phyloP scores from a whole-genome alignment of 1,140 invertebrate genomes.

The Drosophila serrata region DNA sequence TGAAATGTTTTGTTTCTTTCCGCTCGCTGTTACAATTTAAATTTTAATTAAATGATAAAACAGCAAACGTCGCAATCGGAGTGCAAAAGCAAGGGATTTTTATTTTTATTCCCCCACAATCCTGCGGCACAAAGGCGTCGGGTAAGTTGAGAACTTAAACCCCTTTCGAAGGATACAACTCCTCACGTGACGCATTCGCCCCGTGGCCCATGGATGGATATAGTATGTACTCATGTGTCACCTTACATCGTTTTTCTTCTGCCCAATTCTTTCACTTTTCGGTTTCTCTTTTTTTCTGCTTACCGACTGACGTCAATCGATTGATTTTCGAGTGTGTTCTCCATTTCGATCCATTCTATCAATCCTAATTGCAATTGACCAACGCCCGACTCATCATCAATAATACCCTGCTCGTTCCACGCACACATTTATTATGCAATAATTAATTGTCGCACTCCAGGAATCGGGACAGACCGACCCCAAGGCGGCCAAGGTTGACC shows the following conservation, averaged over 20 bases:
- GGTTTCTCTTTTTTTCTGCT: slow-evolving; percentile 11
- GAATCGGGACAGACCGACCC: slow-evolving; percentile 6
- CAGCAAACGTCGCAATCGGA: slow-evolving; percentile 43
- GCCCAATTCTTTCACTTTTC: slow-evolving; percentile 17
- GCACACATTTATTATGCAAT: slow-evolving; percentile 74
- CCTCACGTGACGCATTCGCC: slow-evolving; percentile 56
- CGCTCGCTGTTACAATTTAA: slow-evolving; percentile 39
- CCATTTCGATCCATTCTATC: slow-evolving; percentile 23
- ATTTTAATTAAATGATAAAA: slow-evolving; percentile 80
- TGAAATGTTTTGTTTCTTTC: slow-evolving; percentile 26
- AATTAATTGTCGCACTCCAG: slow-evolving; percentile 58
- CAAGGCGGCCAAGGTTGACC: slow-evolving; percentile 43
- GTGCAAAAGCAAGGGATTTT: slow-evolving; percentile 27
- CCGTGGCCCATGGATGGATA: slow-evolving; percentile 26
- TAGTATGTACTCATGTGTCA: slow-evolving; percentile 47
- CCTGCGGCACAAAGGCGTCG: slow-evolving; percentile 24
- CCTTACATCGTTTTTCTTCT: slow-evolving; percentile 23
- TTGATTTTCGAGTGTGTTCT: slow-evolving; percentile 57
- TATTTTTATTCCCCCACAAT: not conserved
- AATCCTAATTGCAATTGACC: slow-evolving; percentile 52
- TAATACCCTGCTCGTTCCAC: slow-evolving; percentile 1
- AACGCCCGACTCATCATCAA: slow-evolving; percentile 50
- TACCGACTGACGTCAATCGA: slow-evolving; percentile 76
- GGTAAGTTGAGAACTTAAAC: slow-evolving; percentile 56
- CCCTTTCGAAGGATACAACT: slow-evolving; percentile 24